These are phyloP conservation scores for Bradysia coprophila DNA, from an alignment of 1,140 invertebrate species.

Conservation along the genomic window DNA sequence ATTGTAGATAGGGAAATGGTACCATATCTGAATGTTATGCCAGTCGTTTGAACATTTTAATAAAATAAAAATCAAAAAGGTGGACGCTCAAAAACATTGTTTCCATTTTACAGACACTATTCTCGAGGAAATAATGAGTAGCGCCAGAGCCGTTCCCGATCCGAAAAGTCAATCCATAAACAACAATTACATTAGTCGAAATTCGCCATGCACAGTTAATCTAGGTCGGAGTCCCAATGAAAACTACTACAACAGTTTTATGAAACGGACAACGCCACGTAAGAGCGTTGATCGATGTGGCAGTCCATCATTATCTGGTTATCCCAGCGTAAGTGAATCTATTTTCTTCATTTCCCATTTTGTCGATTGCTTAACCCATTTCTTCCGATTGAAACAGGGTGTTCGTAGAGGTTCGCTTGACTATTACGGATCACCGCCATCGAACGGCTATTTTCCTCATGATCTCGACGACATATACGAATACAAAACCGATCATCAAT, in stretches of 20 bases:
- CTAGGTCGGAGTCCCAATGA: slow-evolving; percentile 3
- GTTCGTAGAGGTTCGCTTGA: slow-evolving; percentile 9
- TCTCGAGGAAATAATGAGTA: background rate
- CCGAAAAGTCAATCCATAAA: background rate
- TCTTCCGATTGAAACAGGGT: no score
- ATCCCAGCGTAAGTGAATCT: no score
- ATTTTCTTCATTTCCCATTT: no score
- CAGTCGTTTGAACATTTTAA: no score
- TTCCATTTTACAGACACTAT: background rate
- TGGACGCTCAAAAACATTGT: no score
- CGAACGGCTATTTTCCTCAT: slow-evolving; percentile 18
- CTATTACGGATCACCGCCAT: slow-evolving; percentile 5
- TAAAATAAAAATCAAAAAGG: no score
- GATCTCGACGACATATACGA: slow-evolving; percentile 24
- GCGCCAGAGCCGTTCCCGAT: background rate
- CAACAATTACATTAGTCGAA: background rate
- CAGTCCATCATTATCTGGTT: slow-evolving; percentile 2
- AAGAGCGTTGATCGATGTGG: background rate
- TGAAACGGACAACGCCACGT: background rate
- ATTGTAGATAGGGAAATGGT: no score
- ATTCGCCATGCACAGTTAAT: background rate
- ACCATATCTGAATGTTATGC: no score
- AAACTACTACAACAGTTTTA: background rate
- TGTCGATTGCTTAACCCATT: background rate
- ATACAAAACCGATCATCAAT: slow-evolving; percentile 20